Evolutionary conservation across 2,113 vertebrate genomes (phyloP).

Genomic region (Setophaga petechia): DNA sequence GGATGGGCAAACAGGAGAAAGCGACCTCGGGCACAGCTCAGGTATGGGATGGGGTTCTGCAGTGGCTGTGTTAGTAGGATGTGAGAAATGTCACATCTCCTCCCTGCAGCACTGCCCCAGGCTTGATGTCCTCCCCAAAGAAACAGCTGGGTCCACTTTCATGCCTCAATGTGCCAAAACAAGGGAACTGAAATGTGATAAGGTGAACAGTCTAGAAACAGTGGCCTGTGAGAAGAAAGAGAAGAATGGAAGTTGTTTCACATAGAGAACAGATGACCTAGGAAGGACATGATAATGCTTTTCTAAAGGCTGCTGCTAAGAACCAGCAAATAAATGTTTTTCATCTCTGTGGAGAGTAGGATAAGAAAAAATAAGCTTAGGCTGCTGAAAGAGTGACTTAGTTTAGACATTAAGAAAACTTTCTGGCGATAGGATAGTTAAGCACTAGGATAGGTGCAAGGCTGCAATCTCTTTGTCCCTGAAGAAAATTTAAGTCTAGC

Average conservation of each 20-base stretch:
- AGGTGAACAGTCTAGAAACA: neutral
- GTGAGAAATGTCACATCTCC: neutral
- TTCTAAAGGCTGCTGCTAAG: neutral
- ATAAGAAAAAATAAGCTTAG: neutral
- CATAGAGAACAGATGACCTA: neutral
- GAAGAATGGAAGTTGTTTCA: neutral
- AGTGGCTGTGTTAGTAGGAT: neutral
- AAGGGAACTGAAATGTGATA: neutral
- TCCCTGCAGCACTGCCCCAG: neutral
- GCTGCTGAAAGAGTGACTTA: neutral
- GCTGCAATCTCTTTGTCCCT: neutral
- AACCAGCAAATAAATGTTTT: neutral
- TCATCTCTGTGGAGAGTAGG: neutral
- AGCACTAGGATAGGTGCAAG: neutral
- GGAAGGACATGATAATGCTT: neutral
- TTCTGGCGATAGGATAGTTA: neutral
- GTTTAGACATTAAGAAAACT: neutral
- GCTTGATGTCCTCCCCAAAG: neutral
- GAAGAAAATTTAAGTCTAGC: neutral
- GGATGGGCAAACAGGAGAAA: neutral
- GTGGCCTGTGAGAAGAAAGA: neutral
- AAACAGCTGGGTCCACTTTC: neutral
- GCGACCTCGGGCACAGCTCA: rapidly evolving
- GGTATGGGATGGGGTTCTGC: neutral
- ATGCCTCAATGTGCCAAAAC: neutral